Base-by-base conservation (phyloP, 64 coral and sea anemone species). In the Trachythela sp. region DNA sequence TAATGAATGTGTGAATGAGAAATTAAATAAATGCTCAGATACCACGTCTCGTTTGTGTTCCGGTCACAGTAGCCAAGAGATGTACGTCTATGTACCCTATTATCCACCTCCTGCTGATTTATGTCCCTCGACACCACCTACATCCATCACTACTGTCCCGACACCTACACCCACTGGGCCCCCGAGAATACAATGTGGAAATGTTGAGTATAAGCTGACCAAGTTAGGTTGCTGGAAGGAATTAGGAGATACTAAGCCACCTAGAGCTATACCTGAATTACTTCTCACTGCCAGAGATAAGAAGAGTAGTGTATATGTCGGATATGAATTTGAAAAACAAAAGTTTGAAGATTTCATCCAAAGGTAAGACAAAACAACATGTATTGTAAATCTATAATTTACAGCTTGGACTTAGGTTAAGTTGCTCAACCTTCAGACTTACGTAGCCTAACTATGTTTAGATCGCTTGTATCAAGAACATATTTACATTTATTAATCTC, bases 201-300 rank as follows among this genome's bases (percentile, higher is more conserved):
- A 30, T 36, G 32, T 37, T 80, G 32, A 80, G 34, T 80, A 80
- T 30, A 35, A 80, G 30, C 20, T 80, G 75, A 80, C 31, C 1
- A 80, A 80, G 75, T 40, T 80, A 13, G 75, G 75, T 35, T 80
- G 75, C 9, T 80, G 31, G 32, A 80, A 80, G 13, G 75, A 80
- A 29, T 30, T 37, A 0, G 31, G 37, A 29, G 75, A 40, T 37
- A 37, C 75, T 0, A 35, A 13, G 31, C 37, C 31, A 29, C 32
- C 75, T 1, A 80, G 37, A 80, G 37, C 75, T 18, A 37, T 80
- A 37, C 30, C 30, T 10, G 75, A 80, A 22, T 22, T 80, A 17
- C 33, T 80, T 30, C 37, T 80, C 2, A 80, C 75, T 29, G 75
- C 75, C 33, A 30, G 37, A 80, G 75, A 80, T 80, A 80, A 80